phyloP scores from a whole-genome alignment of 2,113 vertebrate species.

The Melanostigma gelatinosum region DNA sequence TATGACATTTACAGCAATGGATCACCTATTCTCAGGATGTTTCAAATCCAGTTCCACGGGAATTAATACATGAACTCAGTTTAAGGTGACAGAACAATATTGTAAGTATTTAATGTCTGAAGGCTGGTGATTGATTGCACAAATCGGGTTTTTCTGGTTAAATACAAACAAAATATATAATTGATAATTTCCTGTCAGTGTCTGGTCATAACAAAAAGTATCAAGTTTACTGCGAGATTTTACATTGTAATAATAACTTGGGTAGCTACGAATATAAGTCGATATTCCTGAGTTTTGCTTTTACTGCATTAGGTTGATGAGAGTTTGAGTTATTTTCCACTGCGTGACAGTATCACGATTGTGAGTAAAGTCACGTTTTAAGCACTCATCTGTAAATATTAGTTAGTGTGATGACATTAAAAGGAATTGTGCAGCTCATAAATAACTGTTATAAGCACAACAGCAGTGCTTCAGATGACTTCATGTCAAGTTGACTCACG shows the following conservation, averaged over 20 bases:
- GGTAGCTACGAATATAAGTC: neutral
- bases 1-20: neutral
- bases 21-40: constrained; percentile 15
- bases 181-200: too few relatives aligned
- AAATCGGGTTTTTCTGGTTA: neutral
- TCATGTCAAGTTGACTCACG: neutral
- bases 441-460: neutral
- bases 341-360: neutral
- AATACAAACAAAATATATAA: neutral
- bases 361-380: neutral
- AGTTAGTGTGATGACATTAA: neutral
- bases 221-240: too few relatives aligned
- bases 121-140: too few relatives aligned
- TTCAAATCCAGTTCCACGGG: neutral
- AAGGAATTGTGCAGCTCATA: neutral
- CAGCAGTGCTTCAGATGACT: neutral
- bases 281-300: neutral
- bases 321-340: neutral
- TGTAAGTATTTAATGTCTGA: neutral
- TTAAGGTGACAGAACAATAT: neutral
- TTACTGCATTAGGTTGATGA: neutral
- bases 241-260: too few relatives aligned
- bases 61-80: neutral
- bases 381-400: too few relatives aligned
- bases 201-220: neutral